Evolutionary conservation across 2,888 invertebrate genomes (phyloP), one percentile per base, ranked within the genome.

Genomic region (Euzophera pinguis): DNA sequence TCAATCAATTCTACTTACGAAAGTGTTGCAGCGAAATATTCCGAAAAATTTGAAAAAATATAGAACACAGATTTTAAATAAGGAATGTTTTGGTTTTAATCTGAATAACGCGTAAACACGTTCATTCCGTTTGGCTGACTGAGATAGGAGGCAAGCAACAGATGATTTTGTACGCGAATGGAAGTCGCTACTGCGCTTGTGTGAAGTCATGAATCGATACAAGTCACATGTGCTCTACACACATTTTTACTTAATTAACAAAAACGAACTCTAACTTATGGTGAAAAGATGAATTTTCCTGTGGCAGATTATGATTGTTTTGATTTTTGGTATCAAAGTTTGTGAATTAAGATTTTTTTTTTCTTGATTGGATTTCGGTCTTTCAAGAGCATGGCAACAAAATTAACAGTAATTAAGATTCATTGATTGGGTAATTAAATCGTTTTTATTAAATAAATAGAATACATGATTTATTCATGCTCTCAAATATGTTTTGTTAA

Each of bases 41-140:
- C 48, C 38, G 22, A 50, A n/a, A 9, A 61, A 60, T 53, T 58
- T 62, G 62, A 65, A 63, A n/a, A n/a, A 66, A 63, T 58, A 68
- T 34, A 42, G 16, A 39, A 42, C 41, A 50, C 42, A 72, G 71
- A 74, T 72, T 63, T 16, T 62, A 69, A 73, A 75, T 76, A 71
- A 65, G 73, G 75, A 78, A 29, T 27, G 12, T 29, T 14, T 9
- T 62, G 64, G 62, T 62, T 56, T 53, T 54, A 60, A 59, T 61
- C 65, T 61, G 52, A 56, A 66, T 71, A 64, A 79, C 83, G 80
- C 76, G 75, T 66, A 61, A 14, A 29, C 77, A 64, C 75, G 72
- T 57, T 66, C 61, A 64, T 62, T 52, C 59, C 67, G 65, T 65
- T 74, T 83, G 86, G 88, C 87, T 87, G 88, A 88, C 88, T 88